Evolutionary conservation across 2,797 vertebrate genomes (phyloP).

Genomic region (Melanotaenia pygmaea): DNA sequence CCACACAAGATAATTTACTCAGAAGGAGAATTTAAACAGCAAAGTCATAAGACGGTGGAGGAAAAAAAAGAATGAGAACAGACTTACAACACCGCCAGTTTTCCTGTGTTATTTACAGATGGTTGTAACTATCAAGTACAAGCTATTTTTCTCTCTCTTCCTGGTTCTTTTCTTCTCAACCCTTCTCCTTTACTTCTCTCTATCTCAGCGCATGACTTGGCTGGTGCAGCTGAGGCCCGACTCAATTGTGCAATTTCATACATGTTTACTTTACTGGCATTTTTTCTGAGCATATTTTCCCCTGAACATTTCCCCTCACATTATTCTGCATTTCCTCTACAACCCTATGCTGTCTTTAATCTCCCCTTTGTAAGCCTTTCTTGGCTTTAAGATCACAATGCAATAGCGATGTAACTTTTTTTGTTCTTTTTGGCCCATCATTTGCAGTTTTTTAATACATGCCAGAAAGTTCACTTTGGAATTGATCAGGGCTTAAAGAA

Average conservation of each 20-base stretch:
- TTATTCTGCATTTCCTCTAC: conserved; percentile 79
- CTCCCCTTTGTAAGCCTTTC: conserved; percentile 58
- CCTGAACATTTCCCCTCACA: conserved; percentile 74
- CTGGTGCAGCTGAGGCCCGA: conserved; percentile 63
- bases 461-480: conserved; percentile 76
- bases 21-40: conserved; percentile 23
- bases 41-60: neutral
- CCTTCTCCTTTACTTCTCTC: conserved; percentile 60
- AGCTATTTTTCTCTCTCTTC: conserved; percentile 50
- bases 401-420: conserved; percentile 57
- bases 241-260: conserved; percentile 82
- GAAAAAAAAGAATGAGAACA: conserved; percentile 13
- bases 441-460: conserved; percentile 75
- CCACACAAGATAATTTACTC: conserved; percentile 14
- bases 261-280: conserved; percentile 82
- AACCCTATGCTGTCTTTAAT: conserved; percentile 69
- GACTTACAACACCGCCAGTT: conserved; percentile 29
- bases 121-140: conserved; percentile 43
- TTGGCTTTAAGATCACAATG: conserved; percentile 65
- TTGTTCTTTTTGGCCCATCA: conserved; percentile 64
- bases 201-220: conserved; percentile 75
- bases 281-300: conserved; percentile 73
- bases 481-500: conserved; percentile 80
- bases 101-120: conserved; percentile 59
- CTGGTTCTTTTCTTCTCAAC: conserved; percentile 50